Evolutionary conservation across 2,888 invertebrate species (phyloP), one percentile per base, ranked within the genome.

Genomic region (Amphipoea oculea): DNA sequence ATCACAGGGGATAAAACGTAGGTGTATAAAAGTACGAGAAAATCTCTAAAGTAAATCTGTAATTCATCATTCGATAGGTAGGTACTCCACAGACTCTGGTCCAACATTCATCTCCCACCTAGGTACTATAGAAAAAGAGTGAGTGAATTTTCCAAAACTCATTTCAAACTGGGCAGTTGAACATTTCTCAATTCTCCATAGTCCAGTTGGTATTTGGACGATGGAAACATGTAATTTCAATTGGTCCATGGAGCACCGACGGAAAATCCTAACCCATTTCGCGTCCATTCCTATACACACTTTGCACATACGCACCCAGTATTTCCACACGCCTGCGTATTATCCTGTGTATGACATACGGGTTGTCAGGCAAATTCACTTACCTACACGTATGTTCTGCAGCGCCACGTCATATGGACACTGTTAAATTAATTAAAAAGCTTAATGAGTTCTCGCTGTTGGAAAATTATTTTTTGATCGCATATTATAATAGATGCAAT

Each of bases 311-410:
- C 75, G 76, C 82, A 36, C 60, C 74, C 75, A 79, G 79, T 86
- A 81, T 84, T 88, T 78, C 84, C 80, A 84, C 88, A 86, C 76
- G 79, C 83, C 82, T 87, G 78, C 63, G 54, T 86, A 87, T 89
- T 89, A 89, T 76, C 82, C 85, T 90, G 89, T 86, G 78, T 83
- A 86, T 89, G 88, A 90, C 89, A 81, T 84, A 85, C 84, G 87
- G 86, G 85, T 81, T 88, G 88, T 88, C 84, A 78, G 76, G 83
- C 42, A 86, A 90, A 92, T 90, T 90, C 89, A 84, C 84, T 91
- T 92, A 91, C 84, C 87, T 86, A 40, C 40, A 40, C 40, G 40
- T 40, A 76, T 85, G 84, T 83, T 80, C 73, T 70, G 81, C 70
- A 82, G 75, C 70, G 68, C 57, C 68, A 72, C 73, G 79, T 85